Evolutionary conservation across 2,888 invertebrate genomes (phyloP).

Genomic region (Caenorhabditis angaria): DNA sequence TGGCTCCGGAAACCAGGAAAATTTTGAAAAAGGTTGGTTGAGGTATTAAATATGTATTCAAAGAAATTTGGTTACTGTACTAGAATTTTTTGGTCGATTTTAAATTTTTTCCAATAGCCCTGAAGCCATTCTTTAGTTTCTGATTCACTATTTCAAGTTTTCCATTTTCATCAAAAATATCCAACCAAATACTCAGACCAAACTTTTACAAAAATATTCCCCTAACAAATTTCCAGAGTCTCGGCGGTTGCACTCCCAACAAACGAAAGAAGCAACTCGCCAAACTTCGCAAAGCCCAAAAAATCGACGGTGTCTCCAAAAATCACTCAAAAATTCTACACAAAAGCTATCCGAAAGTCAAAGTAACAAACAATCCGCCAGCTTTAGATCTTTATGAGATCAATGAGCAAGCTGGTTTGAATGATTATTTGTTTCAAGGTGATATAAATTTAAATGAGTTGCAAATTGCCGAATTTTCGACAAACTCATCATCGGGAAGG

Average conservation of each 20-base stretch:
- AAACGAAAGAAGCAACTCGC: conserved; percentile 30
- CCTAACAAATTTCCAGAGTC: conserved; percentile 3
- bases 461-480: conserved; percentile 1
- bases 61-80: too few relatives aligned
- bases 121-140: too few relatives aligned
- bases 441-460: conserved; percentile 36
- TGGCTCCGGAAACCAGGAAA: conserved; percentile 15
- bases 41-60: too few relatives aligned
- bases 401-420: conserved; percentile 32
- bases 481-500: conserved; percentile 6
- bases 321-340: conserved; percentile 28
- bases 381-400: conserved; percentile 37
- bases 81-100: not conserved
- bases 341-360: conserved; percentile 34
- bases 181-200: not conserved
- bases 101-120: not conserved
- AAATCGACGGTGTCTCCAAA: conserved; percentile 21
- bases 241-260: conserved; percentile 23
- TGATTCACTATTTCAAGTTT: too few relatives aligned
- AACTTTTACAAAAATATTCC: not conserved
- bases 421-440: conserved; percentile 37
- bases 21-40: conserved; percentile 21
- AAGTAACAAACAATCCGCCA: conserved; percentile 15
- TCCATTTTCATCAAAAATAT: not conserved
- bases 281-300: conserved; percentile 26